phyloP scores from a whole-genome alignment of 1,140 invertebrate species.

The Euschistus heros region DNA sequence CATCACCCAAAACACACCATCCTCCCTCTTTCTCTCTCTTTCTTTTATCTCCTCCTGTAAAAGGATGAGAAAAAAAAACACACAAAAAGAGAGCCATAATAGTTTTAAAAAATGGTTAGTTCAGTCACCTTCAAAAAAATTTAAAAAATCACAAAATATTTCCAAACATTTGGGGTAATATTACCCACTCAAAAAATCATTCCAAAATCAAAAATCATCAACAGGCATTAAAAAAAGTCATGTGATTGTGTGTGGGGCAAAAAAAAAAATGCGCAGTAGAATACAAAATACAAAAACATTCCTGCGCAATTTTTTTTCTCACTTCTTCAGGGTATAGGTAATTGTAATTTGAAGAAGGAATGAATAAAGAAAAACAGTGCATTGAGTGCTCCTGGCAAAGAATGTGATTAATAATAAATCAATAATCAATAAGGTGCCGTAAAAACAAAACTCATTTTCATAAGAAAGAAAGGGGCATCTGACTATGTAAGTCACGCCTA shows the following conservation, averaged over 20 bases:
- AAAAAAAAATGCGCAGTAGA: slow-evolving; percentile 13
- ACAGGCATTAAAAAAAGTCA: slow-evolving; percentile 14
- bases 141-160: slow-evolving; percentile 15
- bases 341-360: slow-evolving; percentile 10
- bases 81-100: slow-evolving; percentile 25
- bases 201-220: slow-evolving; percentile 9
- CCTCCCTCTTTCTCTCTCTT: slow-evolving; percentile 22
- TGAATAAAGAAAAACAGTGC: slow-evolving; percentile 19
- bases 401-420: slow-evolving; percentile 4
- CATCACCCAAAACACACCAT: slow-evolving; percentile 19
- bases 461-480: slow-evolving; percentile 14
- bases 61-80: slow-evolving; percentile 24
- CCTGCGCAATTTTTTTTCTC: slow-evolving; percentile 7
- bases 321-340: slow-evolving; percentile 4
- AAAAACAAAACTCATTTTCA: slow-evolving; percentile 9
- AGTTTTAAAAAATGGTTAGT: slow-evolving; percentile 18
- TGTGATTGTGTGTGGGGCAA: slow-evolving; percentile 11
- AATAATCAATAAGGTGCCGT: slow-evolving; percentile 21
- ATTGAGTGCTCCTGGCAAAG: slow-evolving; percentile 19
- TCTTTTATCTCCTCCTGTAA: slow-evolving; percentile 21
- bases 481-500: slow-evolving; percentile 5
- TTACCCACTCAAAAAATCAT: slow-evolving; percentile 12
- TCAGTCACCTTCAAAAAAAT: slow-evolving; percentile 19
- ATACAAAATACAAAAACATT: slow-evolving; percentile 1
- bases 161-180: slow-evolving; percentile 6